phyloP scores from a whole-genome alignment of 2,888 invertebrate genomes.

The Tupiocoris notatus region DNA sequence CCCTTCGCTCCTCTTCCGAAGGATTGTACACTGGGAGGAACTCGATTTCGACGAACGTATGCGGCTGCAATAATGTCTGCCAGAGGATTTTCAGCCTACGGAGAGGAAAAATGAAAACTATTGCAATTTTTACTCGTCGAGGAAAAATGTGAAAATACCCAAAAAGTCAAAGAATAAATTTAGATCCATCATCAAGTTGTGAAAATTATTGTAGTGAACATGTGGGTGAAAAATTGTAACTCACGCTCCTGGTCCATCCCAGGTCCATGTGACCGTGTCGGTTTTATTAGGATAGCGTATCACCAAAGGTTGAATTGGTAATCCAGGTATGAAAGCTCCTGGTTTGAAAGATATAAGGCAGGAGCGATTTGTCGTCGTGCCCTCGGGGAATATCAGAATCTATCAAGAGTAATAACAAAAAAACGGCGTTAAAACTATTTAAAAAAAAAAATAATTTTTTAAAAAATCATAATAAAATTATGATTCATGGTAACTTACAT shows the following conservation, averaged over 20 bases:
- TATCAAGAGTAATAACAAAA: constrained; percentile 55
- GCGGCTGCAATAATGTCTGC: constrained; percentile 84
- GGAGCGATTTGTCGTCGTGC: constrained; percentile 91
- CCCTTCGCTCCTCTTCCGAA: constrained; percentile 76
- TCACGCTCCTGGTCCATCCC: constrained; percentile 93
- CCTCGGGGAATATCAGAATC: constrained; percentile 93
- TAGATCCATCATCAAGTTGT: no score
- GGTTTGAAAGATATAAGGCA: constrained; percentile 87
- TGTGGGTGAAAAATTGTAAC: no score
- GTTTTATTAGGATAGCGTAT: constrained; percentile 85
- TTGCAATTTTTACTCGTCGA: no score
- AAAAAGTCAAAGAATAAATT: no score
- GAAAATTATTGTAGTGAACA: no score
- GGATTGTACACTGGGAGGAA: constrained; percentile 90
- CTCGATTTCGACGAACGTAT: constrained; percentile 85
- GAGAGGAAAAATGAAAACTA: no score
- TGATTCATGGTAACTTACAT: no score
- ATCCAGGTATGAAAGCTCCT: constrained; percentile 93
- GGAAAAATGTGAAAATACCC: no score
- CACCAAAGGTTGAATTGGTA: constrained; percentile 92
- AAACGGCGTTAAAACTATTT: no score
- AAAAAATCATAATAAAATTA: no score
- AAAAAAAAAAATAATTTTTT: no score
- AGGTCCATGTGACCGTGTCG: constrained; percentile 90
- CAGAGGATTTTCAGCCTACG: constrained; percentile 79